Conservation (phyloP, 2,113 vertebrate genomes). For the Actenoides lindsayi region DNA sequence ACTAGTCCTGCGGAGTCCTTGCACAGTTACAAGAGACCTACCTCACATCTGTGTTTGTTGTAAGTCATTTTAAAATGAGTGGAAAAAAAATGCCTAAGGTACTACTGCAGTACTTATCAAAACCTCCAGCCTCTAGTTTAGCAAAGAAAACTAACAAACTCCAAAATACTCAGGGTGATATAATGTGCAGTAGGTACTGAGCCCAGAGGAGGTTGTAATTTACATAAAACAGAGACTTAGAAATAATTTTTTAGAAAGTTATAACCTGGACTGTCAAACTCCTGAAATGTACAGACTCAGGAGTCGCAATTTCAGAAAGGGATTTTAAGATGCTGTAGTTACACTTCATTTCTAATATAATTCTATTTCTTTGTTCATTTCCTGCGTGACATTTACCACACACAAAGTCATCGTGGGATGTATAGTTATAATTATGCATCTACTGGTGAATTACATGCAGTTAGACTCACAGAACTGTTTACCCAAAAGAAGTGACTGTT, state of each 20-base stretch:
- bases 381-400: conserved; percentile 40
- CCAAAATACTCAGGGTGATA: background rate
- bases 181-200: background rate
- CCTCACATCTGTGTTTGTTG: background rate
- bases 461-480: conserved; percentile 19
- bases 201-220: background rate
- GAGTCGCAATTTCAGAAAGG: conserved; percentile 13
- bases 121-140: background rate
- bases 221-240: conserved; percentile 24
- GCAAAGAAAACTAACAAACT: conserved; percentile 22
- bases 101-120: background rate
- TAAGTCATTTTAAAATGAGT: background rate
- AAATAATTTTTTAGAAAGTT: conserved; percentile 33
- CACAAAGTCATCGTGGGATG: background rate
- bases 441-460: background rate
- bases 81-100: background rate
- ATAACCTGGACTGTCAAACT: background rate
- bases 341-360: conserved; percentile 23
- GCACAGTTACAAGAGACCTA: background rate
- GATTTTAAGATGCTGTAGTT: conserved; percentile 20
- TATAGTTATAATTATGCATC: conserved; percentile 20
- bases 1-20: background rate
- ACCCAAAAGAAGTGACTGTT: background rate
- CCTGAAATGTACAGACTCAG: background rate
- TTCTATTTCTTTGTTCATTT: conserved; percentile 40